Evolutionary conservation across 2,113 vertebrate species (phyloP).

Genomic region (Sturnus vulgaris): DNA sequence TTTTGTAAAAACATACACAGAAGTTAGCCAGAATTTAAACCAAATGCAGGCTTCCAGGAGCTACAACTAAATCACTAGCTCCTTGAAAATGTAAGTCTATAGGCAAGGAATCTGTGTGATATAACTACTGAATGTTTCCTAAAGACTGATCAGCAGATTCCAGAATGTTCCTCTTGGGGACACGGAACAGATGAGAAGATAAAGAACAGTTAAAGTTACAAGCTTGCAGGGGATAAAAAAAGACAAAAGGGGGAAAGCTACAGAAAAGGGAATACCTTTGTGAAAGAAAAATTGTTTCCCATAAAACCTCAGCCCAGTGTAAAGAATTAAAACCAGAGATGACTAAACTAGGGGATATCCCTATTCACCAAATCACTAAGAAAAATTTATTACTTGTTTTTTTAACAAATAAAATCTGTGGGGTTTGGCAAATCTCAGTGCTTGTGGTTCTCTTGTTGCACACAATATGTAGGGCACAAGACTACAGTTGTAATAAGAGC

Average conservation of each 20-base stretch:
- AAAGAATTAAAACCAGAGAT: not conserved
- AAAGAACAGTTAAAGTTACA: not conserved
- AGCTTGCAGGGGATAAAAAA: not conserved
- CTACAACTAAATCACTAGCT: not conserved
- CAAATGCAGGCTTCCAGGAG: not conserved
- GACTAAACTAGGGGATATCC: not conserved
- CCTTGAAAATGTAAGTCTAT: not conserved
- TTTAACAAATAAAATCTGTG: not conserved
- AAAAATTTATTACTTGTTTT: not conserved
- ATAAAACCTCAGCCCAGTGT: not conserved
- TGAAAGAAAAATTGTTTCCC: not conserved
- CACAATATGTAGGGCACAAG: not conserved
- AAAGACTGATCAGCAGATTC: not conserved
- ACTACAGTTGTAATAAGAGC: not conserved
- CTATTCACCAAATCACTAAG: not conserved
- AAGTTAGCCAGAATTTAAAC: not conserved
- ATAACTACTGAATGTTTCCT: not conserved
- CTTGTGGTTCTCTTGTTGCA: not conserved
- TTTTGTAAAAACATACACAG: not conserved
- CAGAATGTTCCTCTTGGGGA: not conserved
- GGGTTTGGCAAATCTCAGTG: not conserved
- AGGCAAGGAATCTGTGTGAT: not conserved
- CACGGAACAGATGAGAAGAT: not conserved
- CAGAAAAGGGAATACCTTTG: not conserved
- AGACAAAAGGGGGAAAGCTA: not conserved